Conservation (phyloP, 2,888 invertebrate genomes). For the Drosophila paramelanica region DNA sequence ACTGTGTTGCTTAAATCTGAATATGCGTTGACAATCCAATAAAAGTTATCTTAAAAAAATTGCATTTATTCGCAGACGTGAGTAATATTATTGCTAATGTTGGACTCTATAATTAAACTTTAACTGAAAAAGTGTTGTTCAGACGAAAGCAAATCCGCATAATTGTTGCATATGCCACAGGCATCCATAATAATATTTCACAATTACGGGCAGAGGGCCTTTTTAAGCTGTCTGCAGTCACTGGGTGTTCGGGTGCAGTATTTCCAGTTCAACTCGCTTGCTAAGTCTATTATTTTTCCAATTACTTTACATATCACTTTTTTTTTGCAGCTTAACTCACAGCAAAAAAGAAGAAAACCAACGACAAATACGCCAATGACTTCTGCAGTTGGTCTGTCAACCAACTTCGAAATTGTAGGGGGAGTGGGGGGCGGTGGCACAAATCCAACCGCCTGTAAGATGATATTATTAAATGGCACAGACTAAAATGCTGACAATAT, state of each 20-base stretch:
- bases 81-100: no score
- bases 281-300: background rate
- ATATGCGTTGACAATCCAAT: background rate
- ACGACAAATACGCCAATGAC: conserved; percentile 8
- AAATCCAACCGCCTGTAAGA: conserved; percentile 17
- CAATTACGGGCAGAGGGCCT: no score
- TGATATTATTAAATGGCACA: conserved; percentile 29
- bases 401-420: conserved; percentile 11
- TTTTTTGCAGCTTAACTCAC: no score
- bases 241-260: no score
- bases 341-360: background rate
- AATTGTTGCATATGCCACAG: no score
- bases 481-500: conserved; percentile 28
- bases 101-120: no score
- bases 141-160: no score
- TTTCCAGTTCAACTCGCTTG: background rate
- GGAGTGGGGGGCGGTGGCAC: no score
- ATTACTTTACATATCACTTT: background rate
- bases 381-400: conserved; percentile 9
- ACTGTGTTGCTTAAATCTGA: background rate
- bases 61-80: no score
- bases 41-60: background rate
- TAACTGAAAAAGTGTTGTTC: no score
- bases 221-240: no score
- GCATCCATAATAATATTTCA: no score